These are phyloP conservation scores for Clarias pachynema DNA, from an alignment of 2,797 vertebrate species.

Conservation along the genomic window DNA sequence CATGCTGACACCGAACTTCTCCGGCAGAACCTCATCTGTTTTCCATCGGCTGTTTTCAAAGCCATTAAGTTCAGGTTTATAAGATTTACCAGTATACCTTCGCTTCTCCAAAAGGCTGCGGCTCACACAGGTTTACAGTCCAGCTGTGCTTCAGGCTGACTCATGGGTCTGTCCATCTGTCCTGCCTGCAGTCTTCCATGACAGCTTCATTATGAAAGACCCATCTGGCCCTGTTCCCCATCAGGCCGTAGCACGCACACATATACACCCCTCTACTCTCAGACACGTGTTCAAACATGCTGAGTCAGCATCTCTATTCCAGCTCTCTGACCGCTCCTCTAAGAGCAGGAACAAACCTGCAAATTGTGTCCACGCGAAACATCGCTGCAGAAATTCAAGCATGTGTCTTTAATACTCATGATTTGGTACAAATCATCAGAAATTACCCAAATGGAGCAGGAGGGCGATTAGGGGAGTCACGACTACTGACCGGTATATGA, in stretches of 20 bases:
- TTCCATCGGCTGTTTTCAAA: background rate
- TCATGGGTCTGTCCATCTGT: slow-evolving; percentile 28
- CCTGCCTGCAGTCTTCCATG: slow-evolving; percentile 16
- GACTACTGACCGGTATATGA: background rate
- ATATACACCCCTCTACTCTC: background rate
- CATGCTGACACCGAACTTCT: background rate
- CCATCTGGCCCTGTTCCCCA: slow-evolving; percentile 20
- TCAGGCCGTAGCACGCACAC: background rate
- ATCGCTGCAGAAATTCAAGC: background rate
- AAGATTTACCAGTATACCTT: background rate
- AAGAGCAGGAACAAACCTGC: background rate
- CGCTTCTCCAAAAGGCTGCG: slow-evolving; percentile 6
- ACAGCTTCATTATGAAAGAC: slow-evolving; percentile 20
- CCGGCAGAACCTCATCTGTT: slow-evolving; percentile 4
- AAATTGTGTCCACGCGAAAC: background rate
- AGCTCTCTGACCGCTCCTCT: slow-evolving; percentile 1
- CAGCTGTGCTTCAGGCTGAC: slow-evolving; percentile 9
- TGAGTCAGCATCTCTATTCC: background rate
- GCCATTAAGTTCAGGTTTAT: slow-evolving; percentile 11
- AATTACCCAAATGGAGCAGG: background rate
- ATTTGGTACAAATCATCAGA: background rate
- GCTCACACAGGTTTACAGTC: slow-evolving; percentile 20
- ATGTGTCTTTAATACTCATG: background rate
- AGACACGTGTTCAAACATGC: background rate
- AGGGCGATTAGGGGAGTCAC: background rate